Conservation (phyloP, 2,797 vertebrate species). For the Benthosema pterotum region DNA sequence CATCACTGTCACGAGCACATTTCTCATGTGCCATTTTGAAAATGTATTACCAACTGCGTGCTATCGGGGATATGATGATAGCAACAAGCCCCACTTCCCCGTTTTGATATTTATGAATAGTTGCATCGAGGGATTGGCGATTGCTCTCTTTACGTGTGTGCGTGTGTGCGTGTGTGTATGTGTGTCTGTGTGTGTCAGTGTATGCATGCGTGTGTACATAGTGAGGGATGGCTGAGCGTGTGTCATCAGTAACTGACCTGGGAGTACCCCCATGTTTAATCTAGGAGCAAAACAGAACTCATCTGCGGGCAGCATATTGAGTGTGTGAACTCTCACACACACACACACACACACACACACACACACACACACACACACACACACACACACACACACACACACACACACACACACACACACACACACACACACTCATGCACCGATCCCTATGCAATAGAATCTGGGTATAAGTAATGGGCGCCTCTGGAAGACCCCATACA, state of each 20-base stretch:
- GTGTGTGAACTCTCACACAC: slow-evolving; percentile 43
- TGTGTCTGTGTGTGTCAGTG: slow-evolving; percentile 19
- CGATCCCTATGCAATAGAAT: slow-evolving; percentile 50
- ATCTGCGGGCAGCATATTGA: slow-evolving; percentile 75
- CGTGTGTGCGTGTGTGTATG: slow-evolving; percentile 5
- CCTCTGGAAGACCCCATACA: slow-evolving; percentile 66
- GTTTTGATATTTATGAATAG: slow-evolving; percentile 75
- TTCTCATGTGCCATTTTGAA: slow-evolving; percentile 69
- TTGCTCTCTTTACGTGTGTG: slow-evolving; percentile 51
- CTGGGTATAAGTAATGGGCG: slow-evolving; percentile 71
- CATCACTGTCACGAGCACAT: slow-evolving; percentile 73
- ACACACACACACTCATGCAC: neutral
- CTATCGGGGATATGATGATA: slow-evolving; percentile 69
- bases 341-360: slow-evolving; percentile 14
- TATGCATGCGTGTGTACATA: slow-evolving; percentile 32
- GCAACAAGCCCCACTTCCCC: slow-evolving; percentile 60
- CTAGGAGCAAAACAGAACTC: slow-evolving; percentile 76
- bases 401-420: slow-evolving; percentile 9
- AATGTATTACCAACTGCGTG: slow-evolving; percentile 67
- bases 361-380: slow-evolving; percentile 24
- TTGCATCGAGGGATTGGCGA: slow-evolving; percentile 63
- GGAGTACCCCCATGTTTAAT: slow-evolving; percentile 79
- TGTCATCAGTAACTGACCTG: slow-evolving; percentile 80
- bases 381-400: slow-evolving; percentile 24
- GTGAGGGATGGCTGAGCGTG: slow-evolving; percentile 69